Evolutionary conservation across 2,888 invertebrate genomes (phyloP).

Genomic region (Drosophila prolongata): DNA sequence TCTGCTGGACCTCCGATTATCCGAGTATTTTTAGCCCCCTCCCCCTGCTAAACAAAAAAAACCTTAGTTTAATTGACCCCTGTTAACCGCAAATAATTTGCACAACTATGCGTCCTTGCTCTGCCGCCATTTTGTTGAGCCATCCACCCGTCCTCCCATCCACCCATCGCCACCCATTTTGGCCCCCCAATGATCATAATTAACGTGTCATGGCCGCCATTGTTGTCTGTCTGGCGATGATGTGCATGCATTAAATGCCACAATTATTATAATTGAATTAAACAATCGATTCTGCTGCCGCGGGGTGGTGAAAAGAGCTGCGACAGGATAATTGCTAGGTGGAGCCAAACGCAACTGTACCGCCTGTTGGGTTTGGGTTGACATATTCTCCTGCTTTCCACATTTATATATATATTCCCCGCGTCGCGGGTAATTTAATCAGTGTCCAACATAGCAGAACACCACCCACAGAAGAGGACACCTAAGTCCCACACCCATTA

Average conservation of each 20-base stretch:
- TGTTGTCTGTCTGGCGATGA: constrained; percentile 62
- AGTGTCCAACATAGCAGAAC: constrained; percentile 59
- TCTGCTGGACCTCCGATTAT: constrained; percentile 38
- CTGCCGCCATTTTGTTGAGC: constrained; percentile 34
- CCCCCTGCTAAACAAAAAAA: background rate
- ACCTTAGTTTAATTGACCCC: constrained; percentile 55
- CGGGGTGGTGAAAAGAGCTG: background rate
- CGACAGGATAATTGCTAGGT: constrained; percentile 34
- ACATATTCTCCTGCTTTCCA: constrained; percentile 10
- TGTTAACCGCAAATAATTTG: constrained; percentile 67
- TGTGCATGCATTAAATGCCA: constrained; percentile 83
- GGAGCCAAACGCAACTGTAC: constrained; percentile 64
- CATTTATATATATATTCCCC: constrained; percentile 20
- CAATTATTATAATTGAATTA: constrained; percentile 84
- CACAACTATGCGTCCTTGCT: constrained; percentile 32
- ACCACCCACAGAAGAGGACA: constrained; percentile 34
- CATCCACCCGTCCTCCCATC: background rate
- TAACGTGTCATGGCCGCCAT: constrained; percentile 79
- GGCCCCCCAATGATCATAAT: constrained; percentile 57
- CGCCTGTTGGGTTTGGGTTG: constrained; percentile 5
- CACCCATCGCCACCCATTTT: constrained; percentile 31
- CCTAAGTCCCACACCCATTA: background rate
- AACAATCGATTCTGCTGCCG: constrained; percentile 53
- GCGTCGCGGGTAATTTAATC: constrained; percentile 80
- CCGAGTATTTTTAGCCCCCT: background rate